Evolutionary conservation across 2,888 invertebrate species (phyloP).

Genomic region (Oxyteleia sp.): DNA sequence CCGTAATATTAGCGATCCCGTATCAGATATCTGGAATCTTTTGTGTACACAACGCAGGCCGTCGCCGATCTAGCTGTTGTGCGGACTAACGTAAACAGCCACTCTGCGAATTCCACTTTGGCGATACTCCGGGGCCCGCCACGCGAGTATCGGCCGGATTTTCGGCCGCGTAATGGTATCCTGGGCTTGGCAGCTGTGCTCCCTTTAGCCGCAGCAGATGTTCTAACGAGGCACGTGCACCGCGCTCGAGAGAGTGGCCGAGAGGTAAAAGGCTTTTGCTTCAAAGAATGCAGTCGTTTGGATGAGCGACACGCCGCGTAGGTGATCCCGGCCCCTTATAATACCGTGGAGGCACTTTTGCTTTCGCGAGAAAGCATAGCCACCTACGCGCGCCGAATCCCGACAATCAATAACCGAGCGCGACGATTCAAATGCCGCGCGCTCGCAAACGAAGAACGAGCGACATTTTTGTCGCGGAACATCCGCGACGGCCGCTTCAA

Average conservation of each 20-base stretch:
- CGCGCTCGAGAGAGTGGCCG: conserved; percentile 30
- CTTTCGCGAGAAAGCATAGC: conserved; percentile 44
- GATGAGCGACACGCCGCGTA: conserved; percentile 66
- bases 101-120: conserved; percentile 41
- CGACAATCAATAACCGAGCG: conserved; percentile 43
- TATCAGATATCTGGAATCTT: conserved; percentile 46
- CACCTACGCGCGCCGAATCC: conserved; percentile 50
- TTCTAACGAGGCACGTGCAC: conserved; percentile 77
- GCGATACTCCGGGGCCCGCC: conserved; percentile 11
- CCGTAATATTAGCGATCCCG: conserved; percentile 31
- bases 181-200: conserved; percentile 81
- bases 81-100: conserved; percentile 38
- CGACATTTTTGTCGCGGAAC: conserved; percentile 40
- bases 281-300: conserved; percentile 56
- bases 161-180: conserved; percentile 55
- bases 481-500: conserved; percentile 36
- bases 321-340: conserved; percentile 65
- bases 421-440: conserved; percentile 14
- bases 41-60: conserved; percentile 17
- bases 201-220: conserved; percentile 83
- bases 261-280: conserved; percentile 47
- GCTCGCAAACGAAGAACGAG: too few relatives aligned
- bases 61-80: conserved; percentile 29
- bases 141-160: conserved; percentile 65
- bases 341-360: conserved; percentile 56